Percentiles rank a stretch among this genome's conserved stretches.
These are phyloP conservation scores for Rhabditophanes sp. DNA, from an alignment of 2,888 invertebrate species.

Conservation along the genomic window DNA sequence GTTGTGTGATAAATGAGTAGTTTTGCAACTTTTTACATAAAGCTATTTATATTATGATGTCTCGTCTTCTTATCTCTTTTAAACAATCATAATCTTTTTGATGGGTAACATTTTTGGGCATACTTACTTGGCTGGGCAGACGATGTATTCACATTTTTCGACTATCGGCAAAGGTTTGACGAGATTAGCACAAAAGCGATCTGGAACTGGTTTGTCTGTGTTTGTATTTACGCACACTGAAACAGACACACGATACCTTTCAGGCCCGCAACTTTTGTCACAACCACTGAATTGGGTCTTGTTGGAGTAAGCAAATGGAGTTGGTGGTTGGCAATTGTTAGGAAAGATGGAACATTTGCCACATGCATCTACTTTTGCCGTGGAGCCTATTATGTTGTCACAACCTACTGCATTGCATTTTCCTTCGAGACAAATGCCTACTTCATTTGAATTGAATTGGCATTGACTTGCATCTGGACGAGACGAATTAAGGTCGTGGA, in stretches of 20 bases:
- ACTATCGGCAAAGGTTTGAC: conserved; percentile 21
- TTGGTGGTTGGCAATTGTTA: conserved; percentile 58
- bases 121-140: conserved; percentile 34
- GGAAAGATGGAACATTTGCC: conserved; percentile 52
- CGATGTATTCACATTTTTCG: conserved; percentile 22
- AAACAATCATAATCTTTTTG: neutral
- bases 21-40: no score
- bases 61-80: neutral
- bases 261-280: conserved; percentile 67
- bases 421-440: no score
- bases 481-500: no score
- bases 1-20: no score
- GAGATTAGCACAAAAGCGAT: conserved; percentile 35
- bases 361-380: conserved; percentile 49
- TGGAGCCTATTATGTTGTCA: conserved; percentile 50
- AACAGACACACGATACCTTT: conserved; percentile 28
- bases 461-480: no score
- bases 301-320: conserved; percentile 72
- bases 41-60: neutral
- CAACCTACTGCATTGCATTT: conserved; percentile 53
- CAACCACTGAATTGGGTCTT: conserved; percentile 57
- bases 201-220: conserved; percentile 31
- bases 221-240: conserved; percentile 29
- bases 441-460: no score
- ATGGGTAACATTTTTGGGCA: neutral